Evolutionary conservation across 1,140 invertebrate genomes (phyloP).

Genomic region (Diachasma alloeum): DNA sequence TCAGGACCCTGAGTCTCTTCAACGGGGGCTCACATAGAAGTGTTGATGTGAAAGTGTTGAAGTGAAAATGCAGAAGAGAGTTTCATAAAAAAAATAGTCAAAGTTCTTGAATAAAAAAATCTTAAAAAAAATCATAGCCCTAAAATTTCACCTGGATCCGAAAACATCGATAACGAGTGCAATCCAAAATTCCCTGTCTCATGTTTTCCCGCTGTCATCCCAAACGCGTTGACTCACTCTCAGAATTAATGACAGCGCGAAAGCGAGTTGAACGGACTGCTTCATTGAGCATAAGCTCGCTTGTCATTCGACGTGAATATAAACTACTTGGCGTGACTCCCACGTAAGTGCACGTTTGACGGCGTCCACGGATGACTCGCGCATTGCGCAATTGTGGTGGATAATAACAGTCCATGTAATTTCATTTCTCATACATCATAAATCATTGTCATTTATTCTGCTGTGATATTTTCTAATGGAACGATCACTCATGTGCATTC

Average conservation of each 20-base stretch:
- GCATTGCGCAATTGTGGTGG: background rate
- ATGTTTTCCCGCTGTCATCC: background rate
- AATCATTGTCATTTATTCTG: background rate
- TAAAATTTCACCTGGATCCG: background rate
- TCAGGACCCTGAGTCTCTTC: too few relatives aligned
- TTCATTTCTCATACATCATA: background rate
- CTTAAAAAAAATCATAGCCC: too few relatives aligned
- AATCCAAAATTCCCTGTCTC: background rate
- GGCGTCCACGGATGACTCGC: background rate
- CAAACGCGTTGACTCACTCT: background rate
- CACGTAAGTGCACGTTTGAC: background rate
- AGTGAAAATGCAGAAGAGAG: too few relatives aligned
- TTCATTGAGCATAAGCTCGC: constrained; percentile 6
- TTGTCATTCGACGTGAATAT: background rate
- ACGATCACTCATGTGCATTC: background rate
- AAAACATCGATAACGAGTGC: background rate
- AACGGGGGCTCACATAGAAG: too few relatives aligned
- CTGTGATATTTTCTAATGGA: background rate
- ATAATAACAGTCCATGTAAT: background rate
- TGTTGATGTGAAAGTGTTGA: too few relatives aligned
- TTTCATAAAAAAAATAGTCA: too few relatives aligned
- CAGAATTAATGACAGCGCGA: background rate
- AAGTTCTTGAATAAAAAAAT: too few relatives aligned
- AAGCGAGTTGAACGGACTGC: background rate
- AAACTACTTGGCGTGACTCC: background rate